Conservation (phyloP, 1,140 invertebrate species). For the Drosophila sechellia region DNA sequence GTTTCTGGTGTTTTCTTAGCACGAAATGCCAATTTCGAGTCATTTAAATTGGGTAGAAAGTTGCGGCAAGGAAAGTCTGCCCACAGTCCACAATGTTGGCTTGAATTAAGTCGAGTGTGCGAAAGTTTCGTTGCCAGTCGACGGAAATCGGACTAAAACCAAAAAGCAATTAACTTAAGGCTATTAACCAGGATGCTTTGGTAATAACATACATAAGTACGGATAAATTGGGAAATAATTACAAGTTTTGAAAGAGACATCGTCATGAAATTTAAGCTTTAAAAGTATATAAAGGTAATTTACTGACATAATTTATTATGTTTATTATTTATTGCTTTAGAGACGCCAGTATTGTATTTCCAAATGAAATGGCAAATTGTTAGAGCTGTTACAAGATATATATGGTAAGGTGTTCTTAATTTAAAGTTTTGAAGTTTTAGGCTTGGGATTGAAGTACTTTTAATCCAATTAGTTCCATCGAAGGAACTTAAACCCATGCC, state of each 20-base stretch:
- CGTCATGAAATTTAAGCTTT: neutral
- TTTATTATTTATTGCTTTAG: too few relatives aligned
- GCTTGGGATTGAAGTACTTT: too few relatives aligned
- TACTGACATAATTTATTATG: too few relatives aligned
- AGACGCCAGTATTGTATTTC: too few relatives aligned
- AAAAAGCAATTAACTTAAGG: slow-evolving; percentile 47
- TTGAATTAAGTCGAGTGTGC: slow-evolving; percentile 37
- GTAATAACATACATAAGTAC: neutral
- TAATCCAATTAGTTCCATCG: too few relatives aligned
- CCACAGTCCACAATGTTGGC: slow-evolving; percentile 28
- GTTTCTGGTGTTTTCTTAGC: slow-evolving; percentile 24
- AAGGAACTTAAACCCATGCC: slow-evolving; percentile 7
- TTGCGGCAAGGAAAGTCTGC: slow-evolving; percentile 13
- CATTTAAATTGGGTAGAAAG: slow-evolving; percentile 46
- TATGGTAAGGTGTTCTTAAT: too few relatives aligned
- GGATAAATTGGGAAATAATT: neutral
- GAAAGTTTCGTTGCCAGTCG: slow-evolving; percentile 15
- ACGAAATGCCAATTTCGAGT: slow-evolving; percentile 38
- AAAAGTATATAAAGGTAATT: neutral
- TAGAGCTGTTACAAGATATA: too few relatives aligned
- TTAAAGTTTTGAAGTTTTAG: too few relatives aligned
- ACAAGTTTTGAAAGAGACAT: neutral
- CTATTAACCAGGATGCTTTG: slow-evolving; percentile 29
- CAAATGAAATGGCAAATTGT: too few relatives aligned
- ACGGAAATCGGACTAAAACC: slow-evolving; percentile 18